A percentile compares a stretch with the other conserved stretches of the same genome.
These are phyloP conservation scores for Caenorhabditis angaria DNA, from an alignment of 2,888 invertebrate species.

Conservation along the genomic window DNA sequence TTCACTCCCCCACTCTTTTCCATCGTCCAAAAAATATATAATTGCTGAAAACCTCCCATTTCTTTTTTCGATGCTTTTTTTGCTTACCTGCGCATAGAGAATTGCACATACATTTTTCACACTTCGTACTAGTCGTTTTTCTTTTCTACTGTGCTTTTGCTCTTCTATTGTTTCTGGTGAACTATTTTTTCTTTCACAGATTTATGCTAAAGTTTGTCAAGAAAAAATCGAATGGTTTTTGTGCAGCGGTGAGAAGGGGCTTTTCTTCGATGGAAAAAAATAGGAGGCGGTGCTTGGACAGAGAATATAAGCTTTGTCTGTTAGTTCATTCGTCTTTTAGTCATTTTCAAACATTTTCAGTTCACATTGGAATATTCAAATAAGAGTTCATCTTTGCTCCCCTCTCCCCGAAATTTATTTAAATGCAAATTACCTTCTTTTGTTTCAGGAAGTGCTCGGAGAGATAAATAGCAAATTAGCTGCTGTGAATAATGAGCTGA, in stretches of 20 bases:
- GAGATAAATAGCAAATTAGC: slow-evolving; percentile 68
- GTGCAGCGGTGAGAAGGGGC: slow-evolving; percentile 22
- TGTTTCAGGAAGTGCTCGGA: slow-evolving; percentile 58
- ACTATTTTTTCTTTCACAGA: not conserved
- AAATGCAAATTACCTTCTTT: too few relatives aligned
- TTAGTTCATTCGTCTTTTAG: not conserved
- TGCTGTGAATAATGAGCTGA: slow-evolving; percentile 67
- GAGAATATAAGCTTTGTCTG: not conserved
- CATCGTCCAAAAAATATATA: not conserved
- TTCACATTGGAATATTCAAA: not conserved
- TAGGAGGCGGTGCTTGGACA: not conserved
- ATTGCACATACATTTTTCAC: slow-evolving; percentile 2
- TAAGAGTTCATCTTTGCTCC: too few relatives aligned
- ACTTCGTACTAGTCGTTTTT: not conserved
- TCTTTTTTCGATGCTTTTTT: not conserved
- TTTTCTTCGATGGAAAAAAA: not conserved
- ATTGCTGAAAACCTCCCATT: not conserved
- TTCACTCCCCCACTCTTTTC: not conserved
- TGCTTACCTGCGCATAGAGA: not conserved
- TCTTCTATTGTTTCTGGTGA: not conserved
- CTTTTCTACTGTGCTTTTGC: too few relatives aligned
- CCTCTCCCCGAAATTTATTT: too few relatives aligned
- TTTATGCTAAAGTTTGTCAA: slow-evolving; percentile 34
- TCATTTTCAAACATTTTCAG: not conserved
- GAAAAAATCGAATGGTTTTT: slow-evolving; percentile 20